Evolutionary conservation across 2,113 vertebrate species (phyloP).

Genomic region (Trichechus manatus): DNA sequence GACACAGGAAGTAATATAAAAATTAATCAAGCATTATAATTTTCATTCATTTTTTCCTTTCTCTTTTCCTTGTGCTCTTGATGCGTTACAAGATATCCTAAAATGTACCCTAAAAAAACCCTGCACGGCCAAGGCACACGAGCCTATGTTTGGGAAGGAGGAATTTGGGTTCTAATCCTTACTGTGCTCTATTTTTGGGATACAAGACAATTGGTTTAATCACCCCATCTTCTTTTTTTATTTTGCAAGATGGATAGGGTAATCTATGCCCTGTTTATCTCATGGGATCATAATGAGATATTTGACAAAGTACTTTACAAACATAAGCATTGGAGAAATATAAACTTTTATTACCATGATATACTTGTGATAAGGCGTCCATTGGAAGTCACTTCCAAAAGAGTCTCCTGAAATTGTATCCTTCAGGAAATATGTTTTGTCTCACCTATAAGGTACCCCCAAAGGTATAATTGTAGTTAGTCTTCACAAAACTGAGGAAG

Average conservation of each 20-base stretch:
- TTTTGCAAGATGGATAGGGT: not conserved
- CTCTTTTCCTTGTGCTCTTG: conserved; percentile 1
- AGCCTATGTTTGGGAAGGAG: not conserved
- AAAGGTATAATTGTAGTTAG: not conserved
- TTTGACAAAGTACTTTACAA: conserved; percentile 2
- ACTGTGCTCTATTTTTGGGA: not conserved
- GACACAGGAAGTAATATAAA: conserved; percentile 22
- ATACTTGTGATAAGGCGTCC: not conserved
- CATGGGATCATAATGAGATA: not conserved
- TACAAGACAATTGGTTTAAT: too few species aligned
- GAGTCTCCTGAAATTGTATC: not conserved
- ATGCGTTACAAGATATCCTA: not conserved
- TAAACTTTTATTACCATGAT: not conserved
- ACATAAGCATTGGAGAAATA: not conserved
- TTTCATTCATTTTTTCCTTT: conserved; percentile 47
- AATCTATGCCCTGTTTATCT: not conserved
- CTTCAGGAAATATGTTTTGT: not conserved
- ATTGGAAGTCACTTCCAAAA: not conserved
- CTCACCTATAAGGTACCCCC: not conserved
- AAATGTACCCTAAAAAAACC: not conserved
- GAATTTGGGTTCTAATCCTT: not conserved
- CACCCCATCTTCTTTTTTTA: not conserved
- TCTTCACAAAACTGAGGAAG: not conserved
- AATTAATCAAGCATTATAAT: not conserved
- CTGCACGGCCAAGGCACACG: not conserved